Evolutionary conservation across 92 coral and sea anemone genomes (phyloP).

Genomic region (Nematostella vectensis): DNA sequence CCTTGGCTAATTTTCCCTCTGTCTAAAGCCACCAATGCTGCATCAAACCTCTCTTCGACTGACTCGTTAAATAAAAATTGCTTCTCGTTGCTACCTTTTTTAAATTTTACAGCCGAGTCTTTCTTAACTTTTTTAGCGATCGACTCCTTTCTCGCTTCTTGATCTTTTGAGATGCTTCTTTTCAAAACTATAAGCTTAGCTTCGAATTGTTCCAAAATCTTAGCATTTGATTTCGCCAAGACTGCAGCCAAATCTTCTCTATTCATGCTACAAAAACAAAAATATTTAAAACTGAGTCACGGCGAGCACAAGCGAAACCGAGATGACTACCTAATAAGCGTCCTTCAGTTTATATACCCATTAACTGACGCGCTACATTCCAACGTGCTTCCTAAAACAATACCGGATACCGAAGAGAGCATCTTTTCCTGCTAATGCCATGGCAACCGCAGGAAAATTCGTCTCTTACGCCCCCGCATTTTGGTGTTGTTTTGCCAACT

Average conservation of each 20-base stretch:
- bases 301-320: not conserved
- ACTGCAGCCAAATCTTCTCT: not conserved
- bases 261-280: not conserved
- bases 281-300: not conserved
- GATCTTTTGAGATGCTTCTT: slow-evolving; percentile 3
- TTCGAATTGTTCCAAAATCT: not conserved
- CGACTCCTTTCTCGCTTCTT: not conserved
- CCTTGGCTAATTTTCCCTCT: slow-evolving; percentile 4
- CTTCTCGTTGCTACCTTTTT: slow-evolving; percentile 8
- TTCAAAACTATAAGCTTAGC: not conserved
- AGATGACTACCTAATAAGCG: not conserved
- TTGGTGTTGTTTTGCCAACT: too few relatives aligned
- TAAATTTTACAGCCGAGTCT: slow-evolving; percentile 32
- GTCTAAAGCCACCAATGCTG: not conserved
- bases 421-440: too few relatives aligned
- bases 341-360: not conserved
- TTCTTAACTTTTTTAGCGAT: slow-evolving; percentile 1
- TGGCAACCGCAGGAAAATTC: too few relatives aligned
- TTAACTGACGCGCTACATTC: not conserved
- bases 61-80: slow-evolving; percentile 10
- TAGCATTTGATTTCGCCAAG: not conserved
- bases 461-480: too few relatives aligned
- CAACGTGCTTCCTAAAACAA: not conserved
- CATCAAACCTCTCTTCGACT: slow-evolving; percentile 5
- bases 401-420: slow-evolving; percentile 2